Evolutionary conservation across 2,113 vertebrate species (phyloP), one percentile per base, ranked within the genome.

Genomic region (Periophthalmodon schlosseri): DNA sequence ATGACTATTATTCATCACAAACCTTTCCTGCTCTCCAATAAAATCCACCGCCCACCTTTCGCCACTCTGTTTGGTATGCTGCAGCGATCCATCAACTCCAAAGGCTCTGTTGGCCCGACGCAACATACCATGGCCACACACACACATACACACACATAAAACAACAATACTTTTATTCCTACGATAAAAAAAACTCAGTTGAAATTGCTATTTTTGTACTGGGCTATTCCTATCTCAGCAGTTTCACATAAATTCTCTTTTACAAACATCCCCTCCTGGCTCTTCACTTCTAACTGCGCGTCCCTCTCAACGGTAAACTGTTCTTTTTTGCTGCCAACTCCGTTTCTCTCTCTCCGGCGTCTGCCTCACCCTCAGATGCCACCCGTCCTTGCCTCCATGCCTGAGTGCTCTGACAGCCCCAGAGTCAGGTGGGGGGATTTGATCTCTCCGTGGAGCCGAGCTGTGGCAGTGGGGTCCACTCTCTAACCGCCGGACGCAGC

Each of bases 1-100:
- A 80, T 85, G 83, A 83, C 80, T 85, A 86, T 91, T 91, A 91
- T 91, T 91, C 90, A 91, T 91, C 91, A 91, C 88, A 90, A 89
- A 81, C 81, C 86, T 88, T 88, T 89, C 78, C 88, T 70, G 71
- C 85, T 78, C 81, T 89, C 87, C 82, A 85, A 87, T 88, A 87
- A 88, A 88, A 86, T 86, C 80, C 86, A 87, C 87, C 88, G 87
- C 87, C 88, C 87, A 89, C 88, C 84, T 88, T 83, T 83, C 72
- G 15, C 74, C 60, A 76, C 84, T 88, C 88, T 84, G 76, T 84
- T 91, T 89, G 81, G 89, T 91, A 88, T 90, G 87, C 88, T 82
- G 79, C 79, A 87, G 86, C 81, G 81, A 91, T 92, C 86, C 86
- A 90, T 91, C 87, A 90, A 84, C 70, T 87, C 83, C 84, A 85